Base-by-base conservation (phyloP, 2,888 invertebrate species). In the Drosophila mimetica region DNA sequence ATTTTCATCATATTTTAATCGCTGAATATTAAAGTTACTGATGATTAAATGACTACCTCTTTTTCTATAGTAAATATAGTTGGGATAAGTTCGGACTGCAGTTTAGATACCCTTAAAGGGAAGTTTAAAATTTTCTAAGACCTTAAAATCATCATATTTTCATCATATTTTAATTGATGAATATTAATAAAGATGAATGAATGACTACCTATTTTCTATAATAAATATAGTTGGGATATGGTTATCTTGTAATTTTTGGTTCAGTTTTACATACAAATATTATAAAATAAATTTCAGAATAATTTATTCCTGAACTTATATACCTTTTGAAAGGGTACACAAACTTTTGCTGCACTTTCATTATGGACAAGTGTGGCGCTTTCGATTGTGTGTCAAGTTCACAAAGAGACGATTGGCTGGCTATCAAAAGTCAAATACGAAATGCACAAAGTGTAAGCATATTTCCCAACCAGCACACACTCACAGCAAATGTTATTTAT, bases 361-460 rank as follows among this genome's bases (percentile, higher is more conserved):
- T 18, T 8, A 37, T 50, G 36, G 18, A 18, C 50, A 50, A 30
- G 37, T 9, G 22, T 39, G 59, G 37, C 60, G 30, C 59, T 57
- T 57, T 51, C 37, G 51, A 16, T 51, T 34, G 55, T 83, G 74
- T 81, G 83, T 83, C 86, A 83, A 83, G 83, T 83, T 83, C 79
- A 71, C 51, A 72, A 53, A 46, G 59, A 37, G 50, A 46, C 22
- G 28, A 63, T 64, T 60, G 51, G 51, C 39, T 50, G 66, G 61
- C 46, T 70, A 59, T 77, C 59, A 64, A 73, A 75, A 77, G 66
- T 36, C 61, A 73, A 73, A 69, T 37, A 72, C 16, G 46, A 66
- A 54, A 55, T 34, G 44, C 66, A 36, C 42, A 48, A 50, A 59
- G 8, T 48, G 44, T 53, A 46, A 59, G 57, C 50, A 53, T 52